Evolutionary conservation across 1,140 invertebrate genomes (phyloP).

Genomic region (Leucophenga varia): DNA sequence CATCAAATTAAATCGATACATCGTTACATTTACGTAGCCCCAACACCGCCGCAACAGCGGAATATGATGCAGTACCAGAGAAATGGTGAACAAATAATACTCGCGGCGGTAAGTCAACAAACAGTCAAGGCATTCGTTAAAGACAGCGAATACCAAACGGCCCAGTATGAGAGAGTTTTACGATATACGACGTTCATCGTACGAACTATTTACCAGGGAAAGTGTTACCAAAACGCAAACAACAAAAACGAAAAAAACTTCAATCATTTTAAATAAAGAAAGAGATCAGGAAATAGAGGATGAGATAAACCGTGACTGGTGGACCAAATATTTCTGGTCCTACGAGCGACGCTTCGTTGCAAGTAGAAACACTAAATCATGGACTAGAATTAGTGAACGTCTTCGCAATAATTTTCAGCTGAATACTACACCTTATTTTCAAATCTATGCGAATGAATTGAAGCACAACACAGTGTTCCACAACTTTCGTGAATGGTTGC

Average conservation of each 20-base stretch:
- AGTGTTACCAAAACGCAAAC: slow-evolving; percentile 28
- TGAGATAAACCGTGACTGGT: slow-evolving; percentile 81
- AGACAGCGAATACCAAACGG: slow-evolving; percentile 7
- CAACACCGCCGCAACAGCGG: slow-evolving; percentile 21
- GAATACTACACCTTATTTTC: slow-evolving; percentile 22
- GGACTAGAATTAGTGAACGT: slow-evolving; percentile 6
- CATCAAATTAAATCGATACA: slow-evolving; percentile 84
- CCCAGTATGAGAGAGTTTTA: slow-evolving; percentile 14
- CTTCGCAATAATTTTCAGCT: neutral
- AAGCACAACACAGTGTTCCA: slow-evolving; percentile 77
- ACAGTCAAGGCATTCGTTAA: slow-evolving; percentile 8
- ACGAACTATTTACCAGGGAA: slow-evolving; percentile 28
- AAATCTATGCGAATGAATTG: slow-evolving; percentile 80
- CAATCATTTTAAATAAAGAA: slow-evolving; percentile 6
- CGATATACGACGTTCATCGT: slow-evolving; percentile 18
- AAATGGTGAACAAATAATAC: slow-evolving; percentile 27
- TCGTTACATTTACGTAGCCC: slow-evolving; percentile 76
- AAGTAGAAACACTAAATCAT: slow-evolving; percentile 56
- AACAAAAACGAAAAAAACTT: slow-evolving; percentile 17
- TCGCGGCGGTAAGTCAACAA: slow-evolving; percentile 15
- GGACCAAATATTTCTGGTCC: slow-evolving; percentile 90
- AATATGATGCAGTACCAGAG: slow-evolving; percentile 23
- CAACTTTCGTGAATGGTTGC: slow-evolving; percentile 83
- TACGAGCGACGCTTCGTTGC: slow-evolving; percentile 79
- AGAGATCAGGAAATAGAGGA: slow-evolving; percentile 69